phyloP scores from a whole-genome alignment of 2,113 vertebrate genomes.

The Zosterops lateralis region DNA sequence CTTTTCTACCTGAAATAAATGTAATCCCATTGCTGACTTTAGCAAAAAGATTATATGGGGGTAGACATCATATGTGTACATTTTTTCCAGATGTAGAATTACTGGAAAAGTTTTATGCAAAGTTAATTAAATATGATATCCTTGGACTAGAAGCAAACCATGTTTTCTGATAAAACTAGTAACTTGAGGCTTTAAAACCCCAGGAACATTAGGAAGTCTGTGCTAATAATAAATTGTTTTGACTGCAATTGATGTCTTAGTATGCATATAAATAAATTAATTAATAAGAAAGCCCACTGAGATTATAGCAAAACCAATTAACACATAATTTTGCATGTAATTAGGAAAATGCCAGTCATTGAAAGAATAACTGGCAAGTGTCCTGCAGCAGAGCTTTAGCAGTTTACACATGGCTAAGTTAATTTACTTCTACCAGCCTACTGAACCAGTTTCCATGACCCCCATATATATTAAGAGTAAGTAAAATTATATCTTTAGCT shows the following conservation, averaged over 20 bases:
- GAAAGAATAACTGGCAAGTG: neutral
- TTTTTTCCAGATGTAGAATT: neutral
- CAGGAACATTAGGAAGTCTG: neutral
- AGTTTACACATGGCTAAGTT: neutral
- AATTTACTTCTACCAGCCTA: neutral
- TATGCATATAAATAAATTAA: conserved; percentile 22
- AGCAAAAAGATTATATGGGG: neutral
- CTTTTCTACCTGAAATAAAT: neutral
- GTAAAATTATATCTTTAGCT: neutral
- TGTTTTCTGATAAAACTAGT: neutral
- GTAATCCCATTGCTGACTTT: neutral
- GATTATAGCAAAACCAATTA: conserved; percentile 12
- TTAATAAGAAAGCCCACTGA: neutral
- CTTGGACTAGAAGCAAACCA: neutral
- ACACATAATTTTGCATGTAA: conserved; percentile 5
- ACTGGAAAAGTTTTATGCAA: neutral
- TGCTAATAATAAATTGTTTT: conserved; percentile 10
- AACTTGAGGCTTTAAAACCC: neutral
- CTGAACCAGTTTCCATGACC: neutral
- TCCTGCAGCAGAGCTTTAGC: neutral
- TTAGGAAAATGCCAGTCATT: conserved; percentile 13
- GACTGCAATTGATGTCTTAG: neutral
- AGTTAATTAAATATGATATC: neutral
- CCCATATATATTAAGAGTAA: neutral
- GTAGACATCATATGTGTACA: neutral